Evolutionary conservation across 2,888 invertebrate species (phyloP), one percentile per base, ranked within the genome.

Genomic region (Erebia palarica): DNA sequence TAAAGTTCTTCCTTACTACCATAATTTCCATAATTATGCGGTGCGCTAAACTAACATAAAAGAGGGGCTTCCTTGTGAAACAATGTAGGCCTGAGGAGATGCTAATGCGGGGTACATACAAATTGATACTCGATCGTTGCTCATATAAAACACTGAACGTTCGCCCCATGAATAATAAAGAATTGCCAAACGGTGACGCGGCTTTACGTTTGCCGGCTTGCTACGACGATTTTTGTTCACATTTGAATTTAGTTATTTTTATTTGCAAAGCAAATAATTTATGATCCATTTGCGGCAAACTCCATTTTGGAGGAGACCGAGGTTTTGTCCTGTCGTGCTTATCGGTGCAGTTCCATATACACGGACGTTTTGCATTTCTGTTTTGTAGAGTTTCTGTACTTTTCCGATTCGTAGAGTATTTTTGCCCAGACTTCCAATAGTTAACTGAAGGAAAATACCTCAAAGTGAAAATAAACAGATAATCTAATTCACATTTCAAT

Each of bases 71-170:
- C 73, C 77, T 78, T 77, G 79, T 84, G 83, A 83, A 87, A 91
- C 90, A 92, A 90, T 90, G 90, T 91, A 87, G 86, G 87, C 84
- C 82, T 84, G 81, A 80, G 86, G 86, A 88, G 89, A 92, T 92
- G 92, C 89, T 91, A 92, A 92, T 92, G 88, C 84, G 84, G 86
- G 86, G 82, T 89, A 85, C 83, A 84, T 86, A 91, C 92, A 92
- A 93, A 93, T 93, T 93, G 93, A 93, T 93, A 93, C 90, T 92
- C 92, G 91, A 93, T 93, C 91, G 93, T 92, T 89, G 90, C 92
- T 91, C 93, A 92, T 93, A 93, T 93, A 93, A 93, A 93, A 93
- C 92, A 93, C 93, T 85, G 86, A 87, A 85, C 86, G 85, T 89
- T 88, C 91, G 89, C 88, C 84, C 88, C 87, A 93, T 93, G 93